Evolutionary conservation across 1,140 invertebrate genomes (phyloP).

Genomic region (Asbolus verrucosus): DNA sequence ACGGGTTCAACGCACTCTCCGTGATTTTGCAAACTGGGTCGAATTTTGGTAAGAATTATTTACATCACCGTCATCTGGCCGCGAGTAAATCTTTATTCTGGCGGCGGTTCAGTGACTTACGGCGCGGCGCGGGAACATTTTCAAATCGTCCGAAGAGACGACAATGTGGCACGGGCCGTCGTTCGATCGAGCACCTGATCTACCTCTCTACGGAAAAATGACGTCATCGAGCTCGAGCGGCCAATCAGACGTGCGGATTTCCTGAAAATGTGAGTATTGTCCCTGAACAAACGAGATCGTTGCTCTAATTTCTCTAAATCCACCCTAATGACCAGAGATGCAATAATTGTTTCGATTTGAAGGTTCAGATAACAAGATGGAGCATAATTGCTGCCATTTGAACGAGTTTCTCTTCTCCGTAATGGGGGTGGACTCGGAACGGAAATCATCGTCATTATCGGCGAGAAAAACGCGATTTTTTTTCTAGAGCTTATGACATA

Average conservation of each 20-base stretch:
- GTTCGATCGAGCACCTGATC: conserved; percentile 14
- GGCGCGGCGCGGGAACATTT: neutral
- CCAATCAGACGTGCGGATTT: neutral
- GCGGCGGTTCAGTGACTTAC: conserved; percentile 47
- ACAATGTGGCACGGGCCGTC: conserved; percentile 38
- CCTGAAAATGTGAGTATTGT: conserved; percentile 23
- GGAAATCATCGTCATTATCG: too few species aligned
- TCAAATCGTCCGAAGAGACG: conserved; percentile 11
- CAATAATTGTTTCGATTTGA: too few species aligned
- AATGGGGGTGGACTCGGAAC: too few species aligned
- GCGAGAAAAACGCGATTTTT: conserved; percentile 20
- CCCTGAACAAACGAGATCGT: neutral
- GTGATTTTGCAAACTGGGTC: conserved; percentile 53
- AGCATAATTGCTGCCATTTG: neutral
- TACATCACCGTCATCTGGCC: conserved; percentile 46
- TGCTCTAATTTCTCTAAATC: too few species aligned
- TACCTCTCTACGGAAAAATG: conserved; percentile 11
- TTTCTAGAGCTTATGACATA: neutral
- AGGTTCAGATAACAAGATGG: neutral
- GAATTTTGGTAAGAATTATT: conserved; percentile 55
- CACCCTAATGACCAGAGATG: too few species aligned
- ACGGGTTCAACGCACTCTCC: conserved; percentile 34
- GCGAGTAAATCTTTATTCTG: conserved; percentile 35
- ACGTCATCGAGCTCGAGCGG: conserved; percentile 10
- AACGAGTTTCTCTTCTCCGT: too few species aligned